These are phyloP conservation scores for Campylomormyrus numenius DNA, from an alignment of 2,113 vertebrate species.

Conservation along the genomic window DNA sequence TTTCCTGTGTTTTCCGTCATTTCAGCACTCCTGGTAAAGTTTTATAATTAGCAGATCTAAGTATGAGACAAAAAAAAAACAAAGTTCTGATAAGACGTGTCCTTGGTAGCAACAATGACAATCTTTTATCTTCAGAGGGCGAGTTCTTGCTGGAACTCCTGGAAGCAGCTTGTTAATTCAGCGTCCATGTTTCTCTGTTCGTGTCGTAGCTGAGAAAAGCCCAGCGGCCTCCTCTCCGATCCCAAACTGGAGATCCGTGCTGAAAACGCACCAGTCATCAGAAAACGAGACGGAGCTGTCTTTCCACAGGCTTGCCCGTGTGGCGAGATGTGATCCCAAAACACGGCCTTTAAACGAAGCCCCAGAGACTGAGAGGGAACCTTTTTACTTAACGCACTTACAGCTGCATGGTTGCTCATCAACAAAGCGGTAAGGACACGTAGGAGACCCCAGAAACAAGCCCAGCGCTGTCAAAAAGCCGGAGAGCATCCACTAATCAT, in stretches of 20 bases:
- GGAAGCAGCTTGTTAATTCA: slow-evolving; percentile 56
- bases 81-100: slow-evolving; percentile 56
- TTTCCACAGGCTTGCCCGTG: slow-evolving; percentile 23
- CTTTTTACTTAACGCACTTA: neutral
- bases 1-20: slow-evolving; percentile 41
- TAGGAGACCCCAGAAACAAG: neutral
- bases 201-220: slow-evolving; percentile 23
- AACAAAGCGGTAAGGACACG: neutral
- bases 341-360: neutral
- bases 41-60: slow-evolving; percentile 52
- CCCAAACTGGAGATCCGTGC: slow-evolving; percentile 11
- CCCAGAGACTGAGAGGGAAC: neutral
- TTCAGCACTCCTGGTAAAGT: slow-evolving; percentile 47
- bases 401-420: neutral
- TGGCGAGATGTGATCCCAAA: neutral
- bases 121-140: slow-evolving; percentile 50
- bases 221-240: slow-evolving; percentile 25
- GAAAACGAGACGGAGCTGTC: slow-evolving; percentile 43
- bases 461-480: neutral
- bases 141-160: slow-evolving; percentile 44
- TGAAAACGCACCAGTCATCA: slow-evolving; percentile 43
- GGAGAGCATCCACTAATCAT: neutral
- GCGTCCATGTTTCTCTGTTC: slow-evolving; percentile 27
- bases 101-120: slow-evolving; percentile 55
- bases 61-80: slow-evolving; percentile 29